Evolutionary conservation across 2,113 vertebrate species (phyloP).

Genomic region (Grallaria varia): DNA sequence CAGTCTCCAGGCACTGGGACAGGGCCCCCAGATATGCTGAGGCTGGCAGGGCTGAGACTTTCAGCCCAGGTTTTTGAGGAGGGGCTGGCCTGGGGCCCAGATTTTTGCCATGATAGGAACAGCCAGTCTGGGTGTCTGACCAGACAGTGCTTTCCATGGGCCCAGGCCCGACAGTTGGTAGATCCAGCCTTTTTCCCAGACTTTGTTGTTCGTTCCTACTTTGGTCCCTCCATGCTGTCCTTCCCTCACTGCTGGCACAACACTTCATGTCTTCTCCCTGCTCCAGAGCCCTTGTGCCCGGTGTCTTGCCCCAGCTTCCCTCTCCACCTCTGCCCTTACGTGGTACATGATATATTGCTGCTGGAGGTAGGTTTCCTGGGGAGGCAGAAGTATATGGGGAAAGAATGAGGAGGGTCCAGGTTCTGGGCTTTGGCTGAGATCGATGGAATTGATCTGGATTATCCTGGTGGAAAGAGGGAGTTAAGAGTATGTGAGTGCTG

Average conservation of each 20-base stretch:
- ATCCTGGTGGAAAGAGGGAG: neutral
- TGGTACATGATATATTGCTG: neutral
- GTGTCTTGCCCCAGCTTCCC: neutral
- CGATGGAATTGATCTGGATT: neutral
- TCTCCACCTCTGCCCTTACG: neutral
- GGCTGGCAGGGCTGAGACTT: neutral
- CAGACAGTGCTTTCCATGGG: neutral
- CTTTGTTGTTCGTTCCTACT: neutral
- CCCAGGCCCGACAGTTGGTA: neutral
- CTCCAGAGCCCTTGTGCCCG: neutral
- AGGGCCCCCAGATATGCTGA: neutral
- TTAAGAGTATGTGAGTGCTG: neutral
- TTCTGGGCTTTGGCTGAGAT: neutral
- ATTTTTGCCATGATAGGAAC: neutral
- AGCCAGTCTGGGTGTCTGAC: neutral
- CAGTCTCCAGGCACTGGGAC: conserved; percentile 21
- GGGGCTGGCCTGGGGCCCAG: conserved; percentile 5
- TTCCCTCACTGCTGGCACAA: neutral
- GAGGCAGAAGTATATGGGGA: neutral
- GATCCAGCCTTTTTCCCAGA: conserved; percentile 19
- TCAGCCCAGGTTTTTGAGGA: neutral
- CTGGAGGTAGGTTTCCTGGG: neutral
- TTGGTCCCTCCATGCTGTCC: neutral
- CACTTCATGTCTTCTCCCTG: neutral
- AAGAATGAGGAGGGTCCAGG: neutral